Conservation (phyloP, 2,113 vertebrate species). For the Sturnira hondurensis region DNA sequence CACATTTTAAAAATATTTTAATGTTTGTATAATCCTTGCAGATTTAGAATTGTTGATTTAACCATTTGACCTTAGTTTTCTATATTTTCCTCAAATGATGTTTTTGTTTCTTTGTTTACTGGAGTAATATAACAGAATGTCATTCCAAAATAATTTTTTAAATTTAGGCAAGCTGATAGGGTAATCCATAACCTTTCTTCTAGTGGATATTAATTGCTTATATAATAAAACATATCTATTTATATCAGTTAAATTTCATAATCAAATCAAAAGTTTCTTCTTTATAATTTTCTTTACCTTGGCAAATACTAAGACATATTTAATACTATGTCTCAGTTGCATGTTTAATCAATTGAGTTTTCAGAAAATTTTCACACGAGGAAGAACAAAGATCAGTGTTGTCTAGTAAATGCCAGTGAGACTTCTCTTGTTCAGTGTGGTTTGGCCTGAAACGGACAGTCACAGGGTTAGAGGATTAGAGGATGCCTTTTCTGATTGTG, state of each 20-base stretch:
- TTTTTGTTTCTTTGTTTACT: not conserved
- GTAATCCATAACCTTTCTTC: not conserved
- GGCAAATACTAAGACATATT: not conserved
- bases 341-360: not conserved
- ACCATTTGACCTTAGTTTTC: slow-evolving; percentile 1
- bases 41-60: not conserved
- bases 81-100: not conserved
- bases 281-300: slow-evolving; percentile 8
- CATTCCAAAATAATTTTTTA: not conserved
- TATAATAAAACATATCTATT: not conserved
- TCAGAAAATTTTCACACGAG: not conserved
- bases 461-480: not conserved
- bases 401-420: not conserved
- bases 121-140: not conserved
- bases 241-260: slow-evolving; percentile 19
- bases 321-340: not conserved
- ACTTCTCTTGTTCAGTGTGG: not conserved
- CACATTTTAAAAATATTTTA: not conserved
- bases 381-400: not conserved
- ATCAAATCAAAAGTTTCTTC: not conserved
- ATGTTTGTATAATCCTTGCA: not conserved
- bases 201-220: not conserved
- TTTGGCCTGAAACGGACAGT: not conserved
- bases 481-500: not conserved
- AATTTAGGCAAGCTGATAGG: not conserved